Percentiles rank a stretch among this genome's conserved stretches.
phyloP scores from a whole-genome alignment of 2,888 invertebrate genomes.

The Torymus aiolomorphi region DNA sequence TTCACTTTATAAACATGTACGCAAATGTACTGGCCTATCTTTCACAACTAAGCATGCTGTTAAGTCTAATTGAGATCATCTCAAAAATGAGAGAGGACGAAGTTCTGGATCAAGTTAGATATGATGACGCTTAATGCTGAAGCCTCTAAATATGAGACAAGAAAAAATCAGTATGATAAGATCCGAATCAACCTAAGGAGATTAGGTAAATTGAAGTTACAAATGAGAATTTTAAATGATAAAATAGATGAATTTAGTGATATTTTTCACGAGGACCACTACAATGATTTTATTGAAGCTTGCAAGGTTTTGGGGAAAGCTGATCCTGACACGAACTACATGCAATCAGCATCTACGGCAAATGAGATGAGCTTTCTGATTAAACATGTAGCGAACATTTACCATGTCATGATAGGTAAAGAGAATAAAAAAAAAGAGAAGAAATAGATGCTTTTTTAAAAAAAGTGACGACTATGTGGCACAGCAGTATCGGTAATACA shows the following conservation, averaged over 20 bases:
- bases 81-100: slow-evolving; percentile 2
- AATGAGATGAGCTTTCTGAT: slow-evolving; percentile 17
- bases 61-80: slow-evolving; percentile 4
- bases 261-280: slow-evolving; percentile 5
- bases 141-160: neutral
- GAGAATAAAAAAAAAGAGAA: neutral
- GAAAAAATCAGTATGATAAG: neutral
- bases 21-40: neutral
- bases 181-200: neutral
- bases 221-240: slow-evolving; percentile 13
- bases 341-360: slow-evolving; percentile 11
- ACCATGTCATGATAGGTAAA: neutral
- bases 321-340: neutral
- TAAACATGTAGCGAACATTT: slow-evolving; percentile 2
- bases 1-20: neutral
- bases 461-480: slow-evolving; percentile 17
- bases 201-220: neutral
- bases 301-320: neutral
- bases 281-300: slow-evolving; percentile 12
- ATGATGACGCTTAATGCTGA: slow-evolving; percentile 23
- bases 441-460: neutral
- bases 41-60: neutral
- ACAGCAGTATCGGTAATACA: slow-evolving; percentile 35
- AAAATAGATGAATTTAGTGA: neutral
- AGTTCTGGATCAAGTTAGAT: neutral